Base-by-base conservation (phyloP, 1,140 invertebrate species). In the Drosophila sulfurigaster region DNA sequence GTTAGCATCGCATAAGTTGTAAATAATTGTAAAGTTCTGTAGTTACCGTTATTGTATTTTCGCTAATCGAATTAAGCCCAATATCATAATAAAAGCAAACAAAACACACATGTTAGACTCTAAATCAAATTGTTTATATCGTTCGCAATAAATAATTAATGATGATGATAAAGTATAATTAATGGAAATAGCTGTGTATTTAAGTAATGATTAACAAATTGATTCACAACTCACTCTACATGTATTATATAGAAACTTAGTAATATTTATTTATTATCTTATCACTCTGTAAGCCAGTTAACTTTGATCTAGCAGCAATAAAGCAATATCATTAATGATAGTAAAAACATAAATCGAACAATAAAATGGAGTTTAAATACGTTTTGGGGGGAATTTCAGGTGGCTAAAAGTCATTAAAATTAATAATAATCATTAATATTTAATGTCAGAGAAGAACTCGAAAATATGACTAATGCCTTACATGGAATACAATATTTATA, bases 11-110 rank as follows among this genome's bases (percentile, higher is more conserved):
- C 32, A 52, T 75, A 87, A 88, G 82, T 57, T 87, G 82, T 87
- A 87, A 49, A 87, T 87, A 87, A 68, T 57, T 87, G 82, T 87
- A 87, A 80, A 87, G 62, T 88, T 80, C 32, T 54, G 68, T 74
- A 87, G 82, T 87, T 87, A 87, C 83, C 82, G 83, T 87, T 87
- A 87, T 87, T 79, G 81, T 88, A 88, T 88, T 89, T 87, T 49
- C 46, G 30, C 28, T 65, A 48, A 43, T 62, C 13, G 58, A 28
- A 65, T 57, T 67, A 68, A 81, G 58, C 66, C 63, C 43, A 58
- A 51, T 30, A 38, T 6, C 35, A 20, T 15, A 48, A 20, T 13
- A 63, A 49, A 32, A 38, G 15, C 8, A 57, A 41, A 32, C n/a
- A 32, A 30, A 32, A 16, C 4, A 35, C 11, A 28, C 25, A 46